These are phyloP conservation scores for Oryctolagus cuniculus DNA, from an alignment of 2,113 vertebrate species.

Conservation along the genomic window DNA sequence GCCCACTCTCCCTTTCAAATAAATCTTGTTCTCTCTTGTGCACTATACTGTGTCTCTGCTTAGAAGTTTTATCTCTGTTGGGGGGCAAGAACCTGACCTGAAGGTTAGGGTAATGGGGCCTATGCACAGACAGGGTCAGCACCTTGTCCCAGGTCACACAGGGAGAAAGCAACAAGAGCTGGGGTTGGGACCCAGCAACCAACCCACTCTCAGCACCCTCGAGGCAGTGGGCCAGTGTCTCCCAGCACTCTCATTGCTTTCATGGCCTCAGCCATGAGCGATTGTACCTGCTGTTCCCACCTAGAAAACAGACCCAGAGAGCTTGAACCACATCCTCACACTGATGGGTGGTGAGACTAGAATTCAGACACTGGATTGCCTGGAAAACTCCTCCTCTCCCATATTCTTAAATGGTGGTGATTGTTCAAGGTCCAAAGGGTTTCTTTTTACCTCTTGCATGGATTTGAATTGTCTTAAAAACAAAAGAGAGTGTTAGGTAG, in stretches of 20 bases:
- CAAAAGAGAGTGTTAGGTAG: too few relatives aligned
- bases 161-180: neutral
- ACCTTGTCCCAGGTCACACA: neutral
- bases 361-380: neutral
- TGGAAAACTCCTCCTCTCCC: neutral
- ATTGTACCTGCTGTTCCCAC: neutral
- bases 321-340: neutral
- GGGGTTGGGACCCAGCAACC: neutral
- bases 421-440: neutral
- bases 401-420: neutral
- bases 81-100: too few relatives aligned
- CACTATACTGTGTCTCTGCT: too few relatives aligned
- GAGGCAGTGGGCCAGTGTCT: neutral
- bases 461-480: conserved; percentile 41
- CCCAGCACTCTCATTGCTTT: neutral
- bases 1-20: too few relatives aligned
- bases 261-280: neutral
- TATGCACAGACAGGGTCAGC: neutral
- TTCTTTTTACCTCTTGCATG: neutral
- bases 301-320: neutral
- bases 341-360: neutral
- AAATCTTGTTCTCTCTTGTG: too few relatives aligned
- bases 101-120: too few relatives aligned
- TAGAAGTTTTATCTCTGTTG: too few relatives aligned
- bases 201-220: too few relatives aligned